These are phyloP conservation scores for Lumbricus terrestris DNA, from an alignment of 2,888 invertebrate genomes.

Conservation along the genomic window DNA sequence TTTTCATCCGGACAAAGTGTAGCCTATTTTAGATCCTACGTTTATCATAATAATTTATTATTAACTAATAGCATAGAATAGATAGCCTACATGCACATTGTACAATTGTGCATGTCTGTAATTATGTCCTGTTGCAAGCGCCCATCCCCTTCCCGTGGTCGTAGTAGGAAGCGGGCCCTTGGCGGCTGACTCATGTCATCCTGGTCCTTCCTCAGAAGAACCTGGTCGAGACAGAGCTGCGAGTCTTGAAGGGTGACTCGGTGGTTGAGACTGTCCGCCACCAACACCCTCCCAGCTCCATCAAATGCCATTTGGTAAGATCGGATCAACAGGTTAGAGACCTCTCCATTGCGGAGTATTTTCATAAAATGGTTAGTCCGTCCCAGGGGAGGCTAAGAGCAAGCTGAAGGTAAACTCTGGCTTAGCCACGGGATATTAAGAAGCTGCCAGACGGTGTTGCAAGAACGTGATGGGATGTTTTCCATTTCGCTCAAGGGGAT, in stretches of 20 bases:
- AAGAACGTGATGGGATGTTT: too few relatives aligned
- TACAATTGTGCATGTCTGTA: background rate
- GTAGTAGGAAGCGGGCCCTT: background rate
- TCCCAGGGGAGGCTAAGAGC: background rate
- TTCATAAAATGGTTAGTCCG: background rate
- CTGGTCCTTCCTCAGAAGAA: background rate
- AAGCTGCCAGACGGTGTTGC: too few relatives aligned
- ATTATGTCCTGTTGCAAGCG: conserved; percentile 12
- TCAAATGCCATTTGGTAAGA: background rate
- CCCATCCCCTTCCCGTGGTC: background rate
- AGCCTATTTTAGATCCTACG: too few relatives aligned
- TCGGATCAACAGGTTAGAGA: background rate
- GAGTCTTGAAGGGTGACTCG: background rate
- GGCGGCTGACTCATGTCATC: conserved; percentile 12
- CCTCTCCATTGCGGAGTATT: background rate
- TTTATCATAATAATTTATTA: too few relatives aligned
- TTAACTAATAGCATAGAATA: too few relatives aligned
- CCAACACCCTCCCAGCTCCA: background rate
- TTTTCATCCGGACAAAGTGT: too few relatives aligned
- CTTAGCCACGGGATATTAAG: background rate
- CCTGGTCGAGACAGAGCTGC: background rate
- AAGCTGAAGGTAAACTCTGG: background rate
- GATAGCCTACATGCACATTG: too few relatives aligned
- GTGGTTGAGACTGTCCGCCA: conserved; percentile 18
- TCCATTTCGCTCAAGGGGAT: too few relatives aligned